Evolutionary conservation across 1,140 invertebrate genomes (phyloP), one percentile per base, ranked within the genome.

Genomic region (fruit fly (Drosophila melanogaster)): DNA sequence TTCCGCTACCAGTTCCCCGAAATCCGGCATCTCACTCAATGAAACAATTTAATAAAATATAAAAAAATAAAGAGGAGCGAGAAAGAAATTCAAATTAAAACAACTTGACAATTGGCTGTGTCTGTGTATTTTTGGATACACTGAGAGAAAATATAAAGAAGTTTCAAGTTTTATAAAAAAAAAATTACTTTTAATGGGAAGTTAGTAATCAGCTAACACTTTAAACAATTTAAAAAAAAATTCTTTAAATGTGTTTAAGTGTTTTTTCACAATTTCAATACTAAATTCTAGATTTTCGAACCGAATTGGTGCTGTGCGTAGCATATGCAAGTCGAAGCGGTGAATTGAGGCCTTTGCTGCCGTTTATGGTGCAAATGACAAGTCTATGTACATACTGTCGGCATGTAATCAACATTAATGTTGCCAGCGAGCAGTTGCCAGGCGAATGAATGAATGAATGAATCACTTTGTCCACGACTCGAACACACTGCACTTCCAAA

Each of bases 391-490:
- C 65, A 83, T 76, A 81, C 50, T 70, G 81, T 78, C 83, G 59
- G 77, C 81, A 78, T 77, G 67, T 74, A 78, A 86, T 81, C 76
- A 87, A 89, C 83, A 89, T 83, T 79, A 79, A 87, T 79, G 84
- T 79, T 87, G 83, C 50, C 66, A 69, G 19, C 64, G 59, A 70
- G 66, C 66, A 72, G 59, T 72, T 84, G 56, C 77, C 81, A 70
- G 60, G 54, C 69, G 53, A 66, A 77, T 81, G 62, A 77, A 77
- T 81, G 62, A 77, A 77, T 81, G 62, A 77, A 77, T 77, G 72
- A 69, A 79, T 77, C 74, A 77, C 73, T 77, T 77, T 77, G 74
- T 77, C 73, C 73, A 54, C 72, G 72, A 55, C 53, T 69, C 56
- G 64, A 60, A 69, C 44, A 30, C 62, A 61, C 33, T 47, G 53